Percentiles rank a stretch among this genome's conserved stretches.
phyloP scores from a whole-genome alignment of 2,888 invertebrate species.

The Heliconius cydno region DNA sequence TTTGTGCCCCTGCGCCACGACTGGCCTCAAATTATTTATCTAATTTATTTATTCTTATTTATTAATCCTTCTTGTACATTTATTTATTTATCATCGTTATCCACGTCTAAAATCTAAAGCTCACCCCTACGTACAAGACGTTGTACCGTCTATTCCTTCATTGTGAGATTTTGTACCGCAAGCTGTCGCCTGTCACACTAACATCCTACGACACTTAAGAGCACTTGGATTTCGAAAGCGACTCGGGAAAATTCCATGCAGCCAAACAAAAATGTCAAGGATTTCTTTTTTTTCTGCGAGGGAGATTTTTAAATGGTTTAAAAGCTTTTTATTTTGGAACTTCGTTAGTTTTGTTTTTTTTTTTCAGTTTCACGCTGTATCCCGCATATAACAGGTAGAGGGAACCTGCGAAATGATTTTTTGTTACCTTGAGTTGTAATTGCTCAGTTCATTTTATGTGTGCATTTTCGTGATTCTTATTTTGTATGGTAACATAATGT shows the following conservation, averaged over 20 bases:
- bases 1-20: no score
- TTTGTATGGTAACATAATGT: no score
- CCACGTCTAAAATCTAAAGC: neutral
- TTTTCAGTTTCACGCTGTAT: no score
- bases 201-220: conserved; percentile 12
- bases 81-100: neutral
- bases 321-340: neutral
- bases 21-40: no score
- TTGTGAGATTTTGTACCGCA: conserved; percentile 3
- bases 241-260: neutral
- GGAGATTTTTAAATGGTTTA: neutral
- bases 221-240: conserved; percentile 12
- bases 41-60: no score
- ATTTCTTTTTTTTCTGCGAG: neutral
- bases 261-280: neutral
- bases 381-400: no score
- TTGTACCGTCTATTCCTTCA: neutral
- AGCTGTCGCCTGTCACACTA: conserved; percentile 22
- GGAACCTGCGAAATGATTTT: no score
- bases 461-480: no score
- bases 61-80: no score
- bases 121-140: neutral
- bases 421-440: no score
- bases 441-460: no score
- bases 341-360: neutral